A percentile compares a stretch with the other conserved stretches of the same genome.
These are phyloP conservation scores for Artemia franciscana DNA, from an alignment of 1,140 invertebrate genomes.

Conservation along the genomic window DNA sequence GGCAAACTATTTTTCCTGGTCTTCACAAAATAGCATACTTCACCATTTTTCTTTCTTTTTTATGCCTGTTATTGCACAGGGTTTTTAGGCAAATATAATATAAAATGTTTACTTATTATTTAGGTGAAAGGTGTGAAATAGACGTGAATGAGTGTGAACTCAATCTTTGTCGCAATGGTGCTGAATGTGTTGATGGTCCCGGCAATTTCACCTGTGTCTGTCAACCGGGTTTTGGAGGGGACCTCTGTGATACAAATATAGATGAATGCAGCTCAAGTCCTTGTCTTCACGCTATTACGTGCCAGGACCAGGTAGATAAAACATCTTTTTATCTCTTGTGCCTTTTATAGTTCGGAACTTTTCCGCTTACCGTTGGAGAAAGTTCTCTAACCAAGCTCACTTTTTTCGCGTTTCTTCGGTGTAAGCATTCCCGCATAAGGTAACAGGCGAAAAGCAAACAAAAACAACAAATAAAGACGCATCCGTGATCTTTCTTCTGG, in stretches of 20 bases:
- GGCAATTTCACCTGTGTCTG: constrained; percentile 49
- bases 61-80: not conserved
- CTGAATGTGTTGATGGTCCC: constrained; percentile 47
- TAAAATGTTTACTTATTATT: constrained; percentile 15
- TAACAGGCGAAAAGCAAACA: too few species aligned
- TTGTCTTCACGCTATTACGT: constrained; percentile 16
- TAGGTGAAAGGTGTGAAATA: constrained; percentile 24
- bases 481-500: too few species aligned
- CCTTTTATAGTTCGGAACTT: too few species aligned
- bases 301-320: constrained; percentile 14
- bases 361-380: too few species aligned
- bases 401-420: too few species aligned
- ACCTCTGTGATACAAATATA: constrained; percentile 54
- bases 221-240: constrained; percentile 41
- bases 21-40: not conserved
- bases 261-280: constrained; percentile 40
- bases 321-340: too few species aligned
- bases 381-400: too few species aligned
- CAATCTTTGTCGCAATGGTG: constrained; percentile 46
- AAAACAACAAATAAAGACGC: too few species aligned
- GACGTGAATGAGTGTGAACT: constrained; percentile 14
- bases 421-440: too few species aligned
- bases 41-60: too few species aligned
- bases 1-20: too few species aligned
- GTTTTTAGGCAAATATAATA: not conserved